These are phyloP conservation scores for Oreortyx pictus DNA, from an alignment of 2,797 vertebrate genomes.

Conservation along the genomic window DNA sequence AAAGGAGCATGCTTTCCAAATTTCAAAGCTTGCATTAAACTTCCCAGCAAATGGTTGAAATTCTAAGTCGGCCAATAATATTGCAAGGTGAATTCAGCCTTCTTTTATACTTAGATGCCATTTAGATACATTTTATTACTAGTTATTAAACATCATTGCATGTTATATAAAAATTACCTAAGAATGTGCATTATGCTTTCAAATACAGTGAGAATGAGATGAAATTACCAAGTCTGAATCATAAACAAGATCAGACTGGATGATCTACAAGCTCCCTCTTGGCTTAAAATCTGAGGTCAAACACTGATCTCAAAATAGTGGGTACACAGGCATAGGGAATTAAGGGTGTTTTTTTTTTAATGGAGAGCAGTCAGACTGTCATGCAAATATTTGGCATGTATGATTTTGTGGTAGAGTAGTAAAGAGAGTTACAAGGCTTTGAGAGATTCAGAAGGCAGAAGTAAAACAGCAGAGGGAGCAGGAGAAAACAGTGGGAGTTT, in stretches of 20 bases:
- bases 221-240: conserved; percentile 29
- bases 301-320: neutral
- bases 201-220: neutral
- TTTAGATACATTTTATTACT: conserved; percentile 56
- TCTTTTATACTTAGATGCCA: conserved; percentile 27
- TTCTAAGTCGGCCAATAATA: conserved; percentile 58
- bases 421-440: neutral
- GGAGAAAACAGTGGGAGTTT: neutral
- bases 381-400: neutral
- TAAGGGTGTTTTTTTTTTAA: conserved; percentile 16
- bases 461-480: neutral
- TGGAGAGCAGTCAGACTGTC: conserved; percentile 7
- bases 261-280: conserved; percentile 9
- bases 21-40: conserved; percentile 72
- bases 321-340: neutral
- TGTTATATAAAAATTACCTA: conserved; percentile 1
- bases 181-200: neutral
- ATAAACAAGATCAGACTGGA: neutral
- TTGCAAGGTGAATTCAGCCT: conserved; percentile 38
- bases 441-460: neutral
- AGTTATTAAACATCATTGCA: conserved; percentile 37
- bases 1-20: conserved; percentile 64
- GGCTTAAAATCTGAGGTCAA: conserved; percentile 15
- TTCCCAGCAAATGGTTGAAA: conserved; percentile 67
- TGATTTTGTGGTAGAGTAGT: neutral